phyloP scores from a whole-genome alignment of 2,113 vertebrate species.

The Alouatta palliata region DNA sequence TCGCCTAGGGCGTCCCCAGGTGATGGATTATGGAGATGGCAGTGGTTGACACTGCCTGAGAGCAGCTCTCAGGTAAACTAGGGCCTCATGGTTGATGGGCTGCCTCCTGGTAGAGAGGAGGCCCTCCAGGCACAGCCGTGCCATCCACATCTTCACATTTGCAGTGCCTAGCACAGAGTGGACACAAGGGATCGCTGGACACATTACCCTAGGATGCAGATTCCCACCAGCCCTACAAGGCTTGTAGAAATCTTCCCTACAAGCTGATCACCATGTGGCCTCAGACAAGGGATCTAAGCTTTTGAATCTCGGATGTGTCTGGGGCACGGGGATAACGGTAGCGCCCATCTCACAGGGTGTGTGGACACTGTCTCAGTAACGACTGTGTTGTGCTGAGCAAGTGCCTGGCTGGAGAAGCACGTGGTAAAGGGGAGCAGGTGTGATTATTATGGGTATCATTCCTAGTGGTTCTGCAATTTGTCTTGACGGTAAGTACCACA shows the following conservation, averaged over 20 bases:
- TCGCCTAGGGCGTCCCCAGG: not conserved
- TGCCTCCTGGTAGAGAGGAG: not conserved
- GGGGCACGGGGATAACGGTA: accelerated
- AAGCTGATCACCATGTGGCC: not conserved
- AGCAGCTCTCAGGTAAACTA: not conserved
- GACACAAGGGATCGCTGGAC: too few species aligned
- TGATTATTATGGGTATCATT: not conserved
- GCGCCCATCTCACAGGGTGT: accelerated
- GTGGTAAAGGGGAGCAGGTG: accelerated
- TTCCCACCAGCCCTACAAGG: not conserved
- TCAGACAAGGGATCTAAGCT: not conserved
- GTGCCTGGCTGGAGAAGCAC: not conserved
- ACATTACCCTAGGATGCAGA: not conserved
- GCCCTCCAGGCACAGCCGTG: accelerated
- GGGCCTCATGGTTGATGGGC: not conserved
- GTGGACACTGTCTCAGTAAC: accelerated
- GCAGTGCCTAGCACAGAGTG: not conserved
- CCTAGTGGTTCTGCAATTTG: accelerated
- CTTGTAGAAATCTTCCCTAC: not conserved
- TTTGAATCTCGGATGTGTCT: not conserved
- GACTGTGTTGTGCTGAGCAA: not conserved
- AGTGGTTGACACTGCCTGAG: not conserved
- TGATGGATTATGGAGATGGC: not conserved
- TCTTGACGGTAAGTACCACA: not conserved
- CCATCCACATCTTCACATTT: accelerated